These are phyloP conservation scores for Lasiurus cinereus DNA, from an alignment of 2,113 vertebrate species.

Conservation along the genomic window DNA sequence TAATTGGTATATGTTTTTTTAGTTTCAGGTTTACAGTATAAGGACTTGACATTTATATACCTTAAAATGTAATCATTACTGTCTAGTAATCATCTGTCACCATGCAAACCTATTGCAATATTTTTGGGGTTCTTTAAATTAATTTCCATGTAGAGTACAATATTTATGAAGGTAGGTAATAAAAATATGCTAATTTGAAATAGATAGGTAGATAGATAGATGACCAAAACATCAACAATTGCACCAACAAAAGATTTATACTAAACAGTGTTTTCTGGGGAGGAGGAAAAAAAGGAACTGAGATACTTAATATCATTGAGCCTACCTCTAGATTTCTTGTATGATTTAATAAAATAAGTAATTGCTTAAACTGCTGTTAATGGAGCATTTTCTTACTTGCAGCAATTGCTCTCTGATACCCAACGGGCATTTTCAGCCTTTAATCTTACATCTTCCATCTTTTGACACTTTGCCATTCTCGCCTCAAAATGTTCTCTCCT, in stretches of 20 bases:
- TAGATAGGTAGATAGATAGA: neutral
- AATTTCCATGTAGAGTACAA: neutral
- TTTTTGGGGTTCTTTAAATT: neutral
- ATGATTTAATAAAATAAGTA: slow-evolving; percentile 30
- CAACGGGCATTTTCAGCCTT: neutral
- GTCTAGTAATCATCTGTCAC: neutral
- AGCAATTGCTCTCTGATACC: neutral
- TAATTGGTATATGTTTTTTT: neutral
- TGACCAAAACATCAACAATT: neutral
- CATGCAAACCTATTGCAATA: neutral
- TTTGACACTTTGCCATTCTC: neutral
- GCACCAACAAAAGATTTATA: neutral
- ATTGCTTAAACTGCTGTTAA: neutral
- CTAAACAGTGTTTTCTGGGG: neutral
- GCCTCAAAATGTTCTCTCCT: neutral
- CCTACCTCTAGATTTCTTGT: neutral
- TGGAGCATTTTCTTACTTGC: neutral
- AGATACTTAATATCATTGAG: neutral
- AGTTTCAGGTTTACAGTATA: neutral
- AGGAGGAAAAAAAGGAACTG: neutral
- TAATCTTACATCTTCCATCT: neutral
- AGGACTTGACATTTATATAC: neutral
- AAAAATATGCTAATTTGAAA: neutral
- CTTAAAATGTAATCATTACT: neutral
- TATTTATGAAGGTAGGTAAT: neutral